A percentile compares a stretch with the other conserved stretches of the same genome.
These are phyloP conservation scores for Myrmophylax atrothorax DNA, from an alignment of 2,113 vertebrate genomes.

Conservation along the genomic window DNA sequence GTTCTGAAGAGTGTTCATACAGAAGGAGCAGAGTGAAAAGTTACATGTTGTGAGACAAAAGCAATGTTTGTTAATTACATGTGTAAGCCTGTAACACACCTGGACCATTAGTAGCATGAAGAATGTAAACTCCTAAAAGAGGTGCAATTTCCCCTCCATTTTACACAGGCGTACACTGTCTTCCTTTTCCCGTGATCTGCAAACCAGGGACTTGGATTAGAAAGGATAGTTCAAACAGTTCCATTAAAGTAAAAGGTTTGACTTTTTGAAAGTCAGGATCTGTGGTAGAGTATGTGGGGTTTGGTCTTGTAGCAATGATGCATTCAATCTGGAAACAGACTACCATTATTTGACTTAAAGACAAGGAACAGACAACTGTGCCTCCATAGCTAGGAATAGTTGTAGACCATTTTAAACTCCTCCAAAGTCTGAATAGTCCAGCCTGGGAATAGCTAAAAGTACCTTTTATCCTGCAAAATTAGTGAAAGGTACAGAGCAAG, in stretches of 20 bases:
- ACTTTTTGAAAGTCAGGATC: background rate
- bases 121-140: background rate
- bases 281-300: background rate
- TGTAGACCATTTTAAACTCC: background rate
- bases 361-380: background rate
- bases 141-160: background rate
- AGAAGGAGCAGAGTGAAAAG: background rate
- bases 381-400: background rate
- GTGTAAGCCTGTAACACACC: background rate
- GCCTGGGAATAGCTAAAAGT: background rate
- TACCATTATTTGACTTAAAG: background rate
- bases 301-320: background rate
- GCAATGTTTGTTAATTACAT: background rate
- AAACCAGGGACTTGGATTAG: background rate
- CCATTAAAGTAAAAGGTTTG: background rate
- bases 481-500: background rate
- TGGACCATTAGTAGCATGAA: background rate
- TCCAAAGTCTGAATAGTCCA: background rate
- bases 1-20: background rate
- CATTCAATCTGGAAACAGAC: background rate
- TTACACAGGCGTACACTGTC: background rate
- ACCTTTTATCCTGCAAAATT: background rate
- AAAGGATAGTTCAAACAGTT: background rate
- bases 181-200: background rate
- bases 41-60: background rate